Evolutionary conservation across 2,888 invertebrate genomes (phyloP).

Genomic region (Invenusta paracnida): DNA sequence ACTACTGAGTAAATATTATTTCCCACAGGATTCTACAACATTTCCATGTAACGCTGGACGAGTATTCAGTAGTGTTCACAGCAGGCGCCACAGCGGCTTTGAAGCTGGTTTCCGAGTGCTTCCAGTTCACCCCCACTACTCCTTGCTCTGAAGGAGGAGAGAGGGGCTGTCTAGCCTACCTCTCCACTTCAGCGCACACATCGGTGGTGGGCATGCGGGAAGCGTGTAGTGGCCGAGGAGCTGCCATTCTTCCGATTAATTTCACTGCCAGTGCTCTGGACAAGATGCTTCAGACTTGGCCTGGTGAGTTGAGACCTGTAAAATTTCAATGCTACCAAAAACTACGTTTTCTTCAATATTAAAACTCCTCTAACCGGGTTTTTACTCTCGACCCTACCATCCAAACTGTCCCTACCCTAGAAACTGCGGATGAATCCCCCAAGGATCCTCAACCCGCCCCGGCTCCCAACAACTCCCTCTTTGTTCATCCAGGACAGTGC

Average conservation of each 20-base stretch:
- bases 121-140: conserved; percentile 63
- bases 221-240: conserved; percentile 62
- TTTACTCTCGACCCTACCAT: too few species aligned
- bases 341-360: too few species aligned
- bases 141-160: conserved; percentile 59
- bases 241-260: conserved; percentile 48
- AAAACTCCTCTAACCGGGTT: too few species aligned
- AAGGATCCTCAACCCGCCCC: neutral
- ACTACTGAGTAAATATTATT: neutral
- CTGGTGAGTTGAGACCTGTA: neutral
- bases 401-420: too few species aligned
- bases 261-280: neutral
- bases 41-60: conserved; percentile 74
- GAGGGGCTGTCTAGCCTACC: conserved; percentile 72
- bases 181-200: conserved; percentile 67
- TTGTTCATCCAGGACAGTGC: conserved; percentile 84
- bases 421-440: conserved; percentile 1
- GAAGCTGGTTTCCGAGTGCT: conserved; percentile 74
- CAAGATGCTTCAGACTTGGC: neutral
- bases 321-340: too few species aligned
- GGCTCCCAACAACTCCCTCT: conserved; percentile 61
- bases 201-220: conserved; percentile 88
- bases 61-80: conserved; percentile 86
- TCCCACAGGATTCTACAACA: conserved; percentile 71
- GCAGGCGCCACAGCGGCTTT: conserved; percentile 82